Evolutionary conservation across 2,888 invertebrate species (phyloP).

Genomic region (Unio pictorum): DNA sequence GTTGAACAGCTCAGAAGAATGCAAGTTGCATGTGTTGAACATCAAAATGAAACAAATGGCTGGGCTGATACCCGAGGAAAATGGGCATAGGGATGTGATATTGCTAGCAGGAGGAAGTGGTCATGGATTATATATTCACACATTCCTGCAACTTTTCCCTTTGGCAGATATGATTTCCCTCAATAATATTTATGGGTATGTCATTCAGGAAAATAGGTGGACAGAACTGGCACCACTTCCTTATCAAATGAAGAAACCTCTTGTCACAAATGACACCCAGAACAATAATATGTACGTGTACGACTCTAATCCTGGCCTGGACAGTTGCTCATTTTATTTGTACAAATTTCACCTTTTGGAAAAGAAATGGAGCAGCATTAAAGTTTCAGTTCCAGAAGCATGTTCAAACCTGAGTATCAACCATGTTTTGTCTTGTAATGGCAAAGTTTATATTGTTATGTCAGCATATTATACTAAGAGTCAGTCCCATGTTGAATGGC

Average conservation of each 20-base stretch:
- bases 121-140: constrained; percentile 36
- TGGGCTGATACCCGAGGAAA: constrained; percentile 36
- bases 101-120: constrained; percentile 49
- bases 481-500: constrained; percentile 18
- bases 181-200: constrained; percentile 47
- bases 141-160: constrained; percentile 38
- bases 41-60: constrained; percentile 44
- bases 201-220: constrained; percentile 51
- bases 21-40: constrained; percentile 41
- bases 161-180: constrained; percentile 39
- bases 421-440: constrained; percentile 33
- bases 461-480: constrained; percentile 21
- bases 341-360: constrained; percentile 40
- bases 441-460: constrained; percentile 36
- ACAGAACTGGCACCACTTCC: constrained; percentile 54
- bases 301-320: constrained; percentile 27
- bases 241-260: constrained; percentile 40
- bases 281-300: constrained; percentile 41
- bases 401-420: constrained; percentile 36
- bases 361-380: constrained; percentile 44
- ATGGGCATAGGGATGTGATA: constrained; percentile 39
- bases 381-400: constrained; percentile 31
- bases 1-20: constrained; percentile 37
- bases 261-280: constrained; percentile 33
- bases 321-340: constrained; percentile 20